Evolutionary conservation across 2,113 vertebrate genomes (phyloP), one percentile per base, ranked within the genome.

Genomic region (Tychaedon coryphoeus): DNA sequence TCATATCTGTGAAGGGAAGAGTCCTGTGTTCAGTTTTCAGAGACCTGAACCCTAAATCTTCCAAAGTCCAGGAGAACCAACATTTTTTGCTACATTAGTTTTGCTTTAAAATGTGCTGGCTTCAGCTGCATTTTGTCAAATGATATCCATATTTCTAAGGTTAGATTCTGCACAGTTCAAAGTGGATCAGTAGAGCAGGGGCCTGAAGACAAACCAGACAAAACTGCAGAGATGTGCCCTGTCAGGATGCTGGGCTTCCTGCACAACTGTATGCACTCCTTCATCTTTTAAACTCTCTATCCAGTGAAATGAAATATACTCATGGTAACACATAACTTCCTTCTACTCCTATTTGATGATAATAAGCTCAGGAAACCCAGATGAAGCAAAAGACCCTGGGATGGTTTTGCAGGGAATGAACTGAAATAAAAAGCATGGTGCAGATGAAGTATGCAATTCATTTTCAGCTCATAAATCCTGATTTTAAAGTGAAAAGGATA

Each of bases 381-480:
- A 51, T 24, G 64, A 88, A 83, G 60, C 24, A 51, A 86, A 90
- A 13, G n/a, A 90, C 58, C 42, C 6, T 8, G 4, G 2, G 6
- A 64, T 67, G 36, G n/a, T 0, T 1, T 62, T 43, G 9, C 26
- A 76, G 56, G 25, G 19, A 70, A 62, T 29, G 38, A 90, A 64
- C 48, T 77, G 77, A 90, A 92, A 70, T 40, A 31, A 90, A 82
- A 92, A 76, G 17, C 36, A 75, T 5, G 16, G 43, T 62, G 86
- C 1, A 1, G 50, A 86, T 86, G 34, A 93, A 95, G 67, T 14
- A 93, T 64, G 60, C 51, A 77, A 83, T 86, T 93, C 14, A 94
- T 95, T 96, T 95, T 86, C 90, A 92, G 90, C 51, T 88, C 81
- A 88, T 95, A 95, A 95, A 95, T 96, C 50, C 34, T 58, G 26